Percentiles rank a stretch among this genome's conserved stretches.
phyloP scores from a whole-genome alignment of 2,888 invertebrate species.

The Apotomis capreana region DNA sequence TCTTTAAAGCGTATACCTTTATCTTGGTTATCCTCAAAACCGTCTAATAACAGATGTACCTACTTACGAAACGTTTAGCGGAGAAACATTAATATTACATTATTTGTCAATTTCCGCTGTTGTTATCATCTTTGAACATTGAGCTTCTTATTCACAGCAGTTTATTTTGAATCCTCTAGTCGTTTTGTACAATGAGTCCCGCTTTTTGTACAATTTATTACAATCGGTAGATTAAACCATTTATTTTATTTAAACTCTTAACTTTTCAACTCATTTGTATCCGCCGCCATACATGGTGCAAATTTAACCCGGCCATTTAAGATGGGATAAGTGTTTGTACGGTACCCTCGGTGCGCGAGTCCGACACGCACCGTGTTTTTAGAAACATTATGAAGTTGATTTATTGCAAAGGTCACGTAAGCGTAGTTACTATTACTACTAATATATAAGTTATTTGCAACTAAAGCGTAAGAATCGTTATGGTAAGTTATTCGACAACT shows the following conservation, averaged over 20 bases:
- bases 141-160: not conserved
- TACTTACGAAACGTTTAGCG: not conserved
- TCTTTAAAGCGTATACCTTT: not conserved
- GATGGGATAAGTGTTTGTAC: too few species aligned
- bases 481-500: conserved; percentile 24
- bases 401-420: not conserved
- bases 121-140: not conserved
- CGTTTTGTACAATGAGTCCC: too few species aligned
- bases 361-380: too few species aligned
- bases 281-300: too few species aligned
- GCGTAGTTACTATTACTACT: not conserved
- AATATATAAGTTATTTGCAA: conserved; percentile 14
- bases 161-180: too few species aligned
- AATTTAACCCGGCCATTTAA: too few species aligned
- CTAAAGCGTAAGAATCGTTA: conserved; percentile 14
- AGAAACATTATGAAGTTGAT: not conserved
- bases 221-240: too few species aligned
- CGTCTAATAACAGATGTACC: conserved; percentile 10
- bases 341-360: too few species aligned
- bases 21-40: not conserved
- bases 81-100: conserved; percentile 7
- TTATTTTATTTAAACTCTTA: too few species aligned
- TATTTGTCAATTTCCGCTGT: conserved; percentile 2
- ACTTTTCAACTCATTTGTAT: too few species aligned
- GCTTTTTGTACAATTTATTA: too few species aligned